Evolutionary conservation across 1,140 invertebrate species (phyloP).

Genomic region (Caenorhabditis tropicalis): DNA sequence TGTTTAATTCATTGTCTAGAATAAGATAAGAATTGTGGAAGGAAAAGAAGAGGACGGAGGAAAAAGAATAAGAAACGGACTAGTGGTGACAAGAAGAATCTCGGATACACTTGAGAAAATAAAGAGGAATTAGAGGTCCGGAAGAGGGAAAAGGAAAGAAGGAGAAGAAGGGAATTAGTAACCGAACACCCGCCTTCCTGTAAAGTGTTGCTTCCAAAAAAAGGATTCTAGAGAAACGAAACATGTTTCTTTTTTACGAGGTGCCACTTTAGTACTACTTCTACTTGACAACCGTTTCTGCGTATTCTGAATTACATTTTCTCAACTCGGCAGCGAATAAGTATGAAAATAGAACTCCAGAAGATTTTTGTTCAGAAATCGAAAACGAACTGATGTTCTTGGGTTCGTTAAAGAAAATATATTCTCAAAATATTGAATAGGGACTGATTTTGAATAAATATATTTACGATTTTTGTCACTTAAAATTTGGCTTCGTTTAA

Average conservation of each 20-base stretch:
- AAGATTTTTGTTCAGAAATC: not conserved
- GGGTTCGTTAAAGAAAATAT: too few species aligned
- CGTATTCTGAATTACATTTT: not conserved
- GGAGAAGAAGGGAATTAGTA: slow-evolving; percentile 11
- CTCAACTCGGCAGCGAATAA: too few species aligned
- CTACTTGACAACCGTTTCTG: not conserved
- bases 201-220: not conserved
- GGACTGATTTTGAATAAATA: too few species aligned
- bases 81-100: slow-evolving; percentile 8
- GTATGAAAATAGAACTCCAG: too few species aligned
- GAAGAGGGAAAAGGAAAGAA: too few species aligned
- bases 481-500: too few species aligned
- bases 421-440: too few species aligned
- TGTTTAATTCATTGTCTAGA: slow-evolving; percentile 32
- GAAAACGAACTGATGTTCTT: not conserved
- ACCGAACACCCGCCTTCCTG: slow-evolving; percentile 33
- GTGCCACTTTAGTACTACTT: not conserved
- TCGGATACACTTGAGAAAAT: slow-evolving; percentile 34
- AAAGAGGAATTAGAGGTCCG: slow-evolving; percentile 22
- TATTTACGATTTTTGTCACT: too few species aligned
- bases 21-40: not conserved
- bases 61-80: not conserved
- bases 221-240: not conserved
- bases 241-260: not conserved
- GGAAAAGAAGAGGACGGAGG: not conserved